These are phyloP conservation scores for Eclectus roratus DNA, from an alignment of 2,113 vertebrate species.

Conservation along the genomic window DNA sequence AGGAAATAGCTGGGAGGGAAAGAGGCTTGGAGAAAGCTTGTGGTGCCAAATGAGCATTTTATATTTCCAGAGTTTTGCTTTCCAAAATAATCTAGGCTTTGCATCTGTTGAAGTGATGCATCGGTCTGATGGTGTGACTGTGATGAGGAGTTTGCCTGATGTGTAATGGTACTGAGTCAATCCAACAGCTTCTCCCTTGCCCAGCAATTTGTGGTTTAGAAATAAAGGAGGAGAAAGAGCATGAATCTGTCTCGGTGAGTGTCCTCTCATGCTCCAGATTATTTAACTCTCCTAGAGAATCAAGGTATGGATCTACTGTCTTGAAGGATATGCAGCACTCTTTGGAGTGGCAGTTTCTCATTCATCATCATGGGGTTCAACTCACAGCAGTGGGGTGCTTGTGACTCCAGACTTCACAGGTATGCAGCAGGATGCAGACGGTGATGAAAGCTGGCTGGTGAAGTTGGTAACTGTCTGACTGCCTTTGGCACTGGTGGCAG, in stretches of 20 bases:
- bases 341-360: not conserved
- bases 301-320: not conserved
- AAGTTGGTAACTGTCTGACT: not conserved
- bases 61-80: not conserved
- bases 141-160: not conserved
- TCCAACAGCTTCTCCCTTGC: not conserved
- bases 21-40: not conserved
- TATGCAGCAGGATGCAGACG: not conserved
- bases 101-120: not conserved
- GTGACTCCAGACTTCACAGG: not conserved
- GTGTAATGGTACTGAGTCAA: not conserved
- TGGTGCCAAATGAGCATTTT: not conserved
- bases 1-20: not conserved
- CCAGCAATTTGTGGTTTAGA: not conserved
- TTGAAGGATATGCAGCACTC: not conserved
- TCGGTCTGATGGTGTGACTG: not conserved
- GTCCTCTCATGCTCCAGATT: not conserved
- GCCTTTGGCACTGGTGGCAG: not conserved
- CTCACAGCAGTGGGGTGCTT: not conserved
- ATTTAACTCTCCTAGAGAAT: not conserved
- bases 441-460: not conserved
- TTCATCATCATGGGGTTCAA: fast-evolving
- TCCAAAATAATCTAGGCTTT: not conserved
- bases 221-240: not conserved
- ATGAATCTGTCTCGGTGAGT: not conserved